These are phyloP conservation scores for Sphaeridia pumilis DNA, from an alignment of 2,888 invertebrate species.

Conservation along the genomic window DNA sequence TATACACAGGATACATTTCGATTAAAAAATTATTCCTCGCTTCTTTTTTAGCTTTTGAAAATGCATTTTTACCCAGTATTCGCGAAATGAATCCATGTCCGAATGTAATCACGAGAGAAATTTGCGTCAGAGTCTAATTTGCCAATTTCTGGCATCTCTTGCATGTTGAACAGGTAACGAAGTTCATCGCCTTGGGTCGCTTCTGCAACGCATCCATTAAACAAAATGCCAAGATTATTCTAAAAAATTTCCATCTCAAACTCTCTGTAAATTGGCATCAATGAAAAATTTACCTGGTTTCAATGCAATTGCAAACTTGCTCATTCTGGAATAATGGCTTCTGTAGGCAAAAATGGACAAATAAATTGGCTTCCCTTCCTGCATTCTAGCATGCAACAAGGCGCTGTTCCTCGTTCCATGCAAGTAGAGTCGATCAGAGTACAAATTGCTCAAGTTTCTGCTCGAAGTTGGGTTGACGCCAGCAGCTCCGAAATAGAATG, in stretches of 20 bases:
- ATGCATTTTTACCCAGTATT: conserved; percentile 22
- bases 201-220: conserved; percentile 1
- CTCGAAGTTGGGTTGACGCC: conserved; percentile 23
- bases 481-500: conserved; percentile 45
- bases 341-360: conserved; percentile 26
- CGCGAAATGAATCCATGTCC: conserved; percentile 32
- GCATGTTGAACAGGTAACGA: conserved; percentile 32
- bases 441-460: conserved; percentile 28
- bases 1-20: conserved; percentile 3
- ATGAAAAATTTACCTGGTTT: conserved; percentile 17
- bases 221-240: too few relatives aligned
- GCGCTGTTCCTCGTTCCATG: conserved; percentile 30
- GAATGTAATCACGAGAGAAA: conserved; percentile 28
- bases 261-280: neutral
- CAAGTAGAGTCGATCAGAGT: conserved; percentile 27
- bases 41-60: neutral
- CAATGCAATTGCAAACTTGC: conserved; percentile 20
- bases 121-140: conserved; percentile 15
- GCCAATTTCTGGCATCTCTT: conserved; percentile 15
- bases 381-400: conserved; percentile 27
- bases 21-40: neutral
- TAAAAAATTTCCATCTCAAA: neutral
- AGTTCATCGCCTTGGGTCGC: conserved; percentile 32
- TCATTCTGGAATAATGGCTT: conserved; percentile 24
- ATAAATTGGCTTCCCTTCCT: conserved; percentile 31